Conservation (phyloP, 2,113 vertebrate genomes). For the Neotragus pygmaeus region DNA sequence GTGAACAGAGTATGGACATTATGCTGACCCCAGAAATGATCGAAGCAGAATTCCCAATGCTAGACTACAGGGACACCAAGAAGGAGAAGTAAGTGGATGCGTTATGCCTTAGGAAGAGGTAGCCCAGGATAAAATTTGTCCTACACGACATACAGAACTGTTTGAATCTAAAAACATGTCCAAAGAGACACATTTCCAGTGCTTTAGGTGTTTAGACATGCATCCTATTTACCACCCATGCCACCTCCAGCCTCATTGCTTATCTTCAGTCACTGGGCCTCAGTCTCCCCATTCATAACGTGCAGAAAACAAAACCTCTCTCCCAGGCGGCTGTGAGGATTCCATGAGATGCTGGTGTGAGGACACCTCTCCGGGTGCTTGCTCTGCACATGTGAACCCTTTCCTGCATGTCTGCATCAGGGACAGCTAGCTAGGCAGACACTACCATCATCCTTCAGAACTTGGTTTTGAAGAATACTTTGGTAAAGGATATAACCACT, state of each 20-base stretch:
- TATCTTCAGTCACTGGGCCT: background rate
- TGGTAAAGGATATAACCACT: background rate
- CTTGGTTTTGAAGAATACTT: background rate
- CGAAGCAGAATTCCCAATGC: constrained; percentile 84
- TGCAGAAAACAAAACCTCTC: background rate
- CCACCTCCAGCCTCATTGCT: background rate
- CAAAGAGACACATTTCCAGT: background rate
- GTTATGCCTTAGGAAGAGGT: background rate
- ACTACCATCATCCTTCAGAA: background rate
- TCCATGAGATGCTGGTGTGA: background rate
- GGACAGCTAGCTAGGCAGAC: background rate
- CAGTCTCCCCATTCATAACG: background rate
- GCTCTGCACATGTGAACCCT: background rate
- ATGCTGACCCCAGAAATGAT: constrained; percentile 89
- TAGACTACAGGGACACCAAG: constrained; percentile 20
- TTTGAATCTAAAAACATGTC: background rate
- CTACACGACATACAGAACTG: background rate
- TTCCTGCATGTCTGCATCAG: background rate
- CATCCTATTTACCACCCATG: background rate
- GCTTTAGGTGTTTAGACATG: background rate
- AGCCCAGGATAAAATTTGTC: background rate
- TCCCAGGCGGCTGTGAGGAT: background rate
- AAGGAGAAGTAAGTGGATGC: constrained; percentile 58
- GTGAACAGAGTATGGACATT: constrained; percentile 73
- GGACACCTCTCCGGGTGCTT: background rate